phyloP scores from a whole-genome alignment of 2,113 vertebrate species.

The Ahaetulla prasina region DNA sequence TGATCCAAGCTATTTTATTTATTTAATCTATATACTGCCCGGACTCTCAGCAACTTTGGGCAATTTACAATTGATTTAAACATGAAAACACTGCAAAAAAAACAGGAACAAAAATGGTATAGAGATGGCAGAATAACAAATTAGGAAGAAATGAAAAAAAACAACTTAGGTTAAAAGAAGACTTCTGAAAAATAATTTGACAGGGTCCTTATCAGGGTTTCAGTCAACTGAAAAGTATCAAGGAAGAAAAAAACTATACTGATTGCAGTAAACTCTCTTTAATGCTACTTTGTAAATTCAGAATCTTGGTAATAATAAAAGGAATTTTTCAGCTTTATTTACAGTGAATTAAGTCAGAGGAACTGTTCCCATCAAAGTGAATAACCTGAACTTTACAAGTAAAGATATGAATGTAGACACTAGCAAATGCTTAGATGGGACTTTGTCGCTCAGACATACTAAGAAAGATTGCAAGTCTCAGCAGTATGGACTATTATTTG shows the following conservation, averaged over 20 bases:
- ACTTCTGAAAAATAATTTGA: not conserved
- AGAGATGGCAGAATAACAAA: not conserved
- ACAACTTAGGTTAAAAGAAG: not conserved
- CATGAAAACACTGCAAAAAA: not conserved
- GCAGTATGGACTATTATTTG: not conserved
- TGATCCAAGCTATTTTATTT: not conserved
- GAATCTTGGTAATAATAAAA: not conserved
- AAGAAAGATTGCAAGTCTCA: not conserved
- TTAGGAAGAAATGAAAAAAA: not conserved
- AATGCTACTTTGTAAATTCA: not conserved
- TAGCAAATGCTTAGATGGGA: not conserved
- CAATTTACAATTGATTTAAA: not conserved
- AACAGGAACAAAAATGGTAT: not conserved
- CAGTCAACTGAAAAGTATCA: not conserved
- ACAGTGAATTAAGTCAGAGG: not conserved
- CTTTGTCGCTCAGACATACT: not conserved
- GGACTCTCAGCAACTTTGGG: not conserved
- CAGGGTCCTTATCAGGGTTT: not conserved
- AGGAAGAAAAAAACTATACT: not conserved
- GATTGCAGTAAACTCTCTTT: not conserved
- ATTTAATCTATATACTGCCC: not conserved
- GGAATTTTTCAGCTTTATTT: not conserved
- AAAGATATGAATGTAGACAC: not conserved
- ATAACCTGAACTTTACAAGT: not conserved
- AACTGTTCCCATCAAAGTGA: not conserved